Evolutionary conservation across 2,797 vertebrate species (phyloP).

Genomic region (Myotis findleyi): DNA sequence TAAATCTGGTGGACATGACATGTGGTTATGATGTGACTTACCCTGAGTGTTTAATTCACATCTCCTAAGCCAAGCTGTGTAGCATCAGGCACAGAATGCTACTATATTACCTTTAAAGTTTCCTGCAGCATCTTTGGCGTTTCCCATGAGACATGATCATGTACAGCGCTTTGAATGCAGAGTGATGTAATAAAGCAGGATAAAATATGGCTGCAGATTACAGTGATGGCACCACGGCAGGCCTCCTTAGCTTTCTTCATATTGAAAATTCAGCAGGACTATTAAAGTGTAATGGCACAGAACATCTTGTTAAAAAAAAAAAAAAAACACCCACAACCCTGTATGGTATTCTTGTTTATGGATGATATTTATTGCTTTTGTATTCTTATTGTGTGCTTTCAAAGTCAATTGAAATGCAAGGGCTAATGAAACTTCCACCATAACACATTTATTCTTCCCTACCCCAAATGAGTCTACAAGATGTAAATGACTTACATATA

Average conservation of each 20-base stretch:
- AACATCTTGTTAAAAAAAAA: constrained; percentile 83
- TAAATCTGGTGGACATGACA: neutral
- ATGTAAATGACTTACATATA: constrained; percentile 90
- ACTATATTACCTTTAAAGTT: constrained; percentile 38
- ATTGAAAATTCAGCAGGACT: constrained; percentile 83
- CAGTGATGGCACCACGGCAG: constrained; percentile 58
- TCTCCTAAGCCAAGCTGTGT: neutral
- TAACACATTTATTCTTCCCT: constrained; percentile 86
- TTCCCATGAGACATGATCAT: constrained; percentile 52
- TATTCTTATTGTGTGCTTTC: constrained; percentile 82
- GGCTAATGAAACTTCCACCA: constrained; percentile 88
- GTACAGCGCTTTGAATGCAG: constrained; percentile 69
- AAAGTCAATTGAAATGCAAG: constrained; percentile 89
- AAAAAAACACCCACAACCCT: constrained; percentile 48
- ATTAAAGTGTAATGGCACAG: constrained; percentile 86
- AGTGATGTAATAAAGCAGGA: constrained; percentile 72
- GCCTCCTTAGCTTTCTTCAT: constrained; percentile 74
- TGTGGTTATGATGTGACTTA: constrained; percentile 19
- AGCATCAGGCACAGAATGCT: constrained; percentile 47
- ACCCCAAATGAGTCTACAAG: constrained; percentile 86
- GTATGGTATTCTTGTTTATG: constrained; percentile 86
- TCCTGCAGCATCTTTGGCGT: constrained; percentile 56
- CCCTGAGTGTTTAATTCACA: constrained; percentile 48
- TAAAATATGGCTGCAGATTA: constrained; percentile 76
- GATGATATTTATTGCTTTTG: constrained; percentile 88